Evolutionary conservation across 1,140 invertebrate genomes (phyloP), one percentile per base, ranked within the genome.

Genomic region (Platyscapa corneri): DNA sequence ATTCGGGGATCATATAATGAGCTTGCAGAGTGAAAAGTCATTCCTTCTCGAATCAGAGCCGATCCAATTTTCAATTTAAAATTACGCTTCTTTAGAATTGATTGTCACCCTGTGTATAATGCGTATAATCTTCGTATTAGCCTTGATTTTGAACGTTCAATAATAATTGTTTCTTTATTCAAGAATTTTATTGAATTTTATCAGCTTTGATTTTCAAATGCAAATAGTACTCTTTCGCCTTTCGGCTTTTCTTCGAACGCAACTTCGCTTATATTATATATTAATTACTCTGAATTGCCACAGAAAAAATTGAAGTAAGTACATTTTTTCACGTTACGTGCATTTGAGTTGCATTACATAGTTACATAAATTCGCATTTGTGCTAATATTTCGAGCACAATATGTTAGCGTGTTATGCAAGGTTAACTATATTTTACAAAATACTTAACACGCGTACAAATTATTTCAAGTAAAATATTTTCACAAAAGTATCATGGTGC

Each of bases 381-480:
- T 74, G 37, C 70, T 39, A 39, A 74, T 20, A 74, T 42, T 42
- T 32, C 32, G n/a, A 74, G 23, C 8, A 16, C 23, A 72, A 72
- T 72, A 12, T 20, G 67, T 72, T 72, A 12, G 70, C 37, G 37
- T 42, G 70, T 74, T 74, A 74, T 39, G 70, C 70, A 42, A 74
- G 8, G 37, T n/a, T 23, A 39, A 74, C 70, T n/a, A 27, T n/a
- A 42, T 23, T 20, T 74, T 74, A 42, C 37, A 32, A 74, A 74
- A 42, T 74, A 74, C 37, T 27, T 16, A 42, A 70, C 67, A 70
- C 67, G 37, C 37, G 20, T 32, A 0, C 34, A 32, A 37, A 70
- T 70, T 70, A 37, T 74, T 74, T 20, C 70, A 3, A 74, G 70
- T 74, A 74, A 74, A 74, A 74, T 74, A 74, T 42, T 74, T 42